A percentile compares a stretch with the other conserved stretches of the same genome.
These are phyloP conservation scores for Pao palembangensis DNA, from an alignment of 2,113 vertebrate species.

Conservation along the genomic window DNA sequence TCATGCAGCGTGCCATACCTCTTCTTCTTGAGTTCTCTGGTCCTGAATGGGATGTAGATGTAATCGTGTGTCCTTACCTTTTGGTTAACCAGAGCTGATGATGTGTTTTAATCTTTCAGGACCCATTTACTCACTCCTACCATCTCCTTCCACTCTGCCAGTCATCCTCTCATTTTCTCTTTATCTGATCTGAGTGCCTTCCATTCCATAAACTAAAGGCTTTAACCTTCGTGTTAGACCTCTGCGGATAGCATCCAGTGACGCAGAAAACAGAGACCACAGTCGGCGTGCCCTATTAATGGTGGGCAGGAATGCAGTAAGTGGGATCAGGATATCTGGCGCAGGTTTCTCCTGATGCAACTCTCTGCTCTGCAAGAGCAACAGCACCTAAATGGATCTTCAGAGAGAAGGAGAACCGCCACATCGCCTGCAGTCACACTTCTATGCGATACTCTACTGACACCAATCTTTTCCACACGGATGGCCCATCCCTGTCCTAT, in stretches of 20 bases:
- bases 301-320: constrained; percentile 59
- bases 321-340: constrained; percentile 50
- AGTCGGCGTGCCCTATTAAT: constrained; percentile 51
- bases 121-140: background rate
- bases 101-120: constrained; percentile 1
- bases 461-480: constrained; percentile 73
- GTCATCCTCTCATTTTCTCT: constrained; percentile 16
- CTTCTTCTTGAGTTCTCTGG: no score
- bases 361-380: constrained; percentile 42
- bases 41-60: no score
- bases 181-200: constrained; percentile 36
- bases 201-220: constrained; percentile 37
- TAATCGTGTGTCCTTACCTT: background rate
- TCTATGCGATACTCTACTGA: constrained; percentile 67
- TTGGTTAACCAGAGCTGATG: constrained; percentile 19
- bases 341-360: constrained; percentile 57
- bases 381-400: constrained; percentile 53
- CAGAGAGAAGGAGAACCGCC: constrained; percentile 41
- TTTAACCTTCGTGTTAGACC: constrained; percentile 47
- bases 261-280: constrained; percentile 52
- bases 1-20: no score
- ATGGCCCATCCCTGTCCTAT: constrained; percentile 70
- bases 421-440: constrained; percentile 51
- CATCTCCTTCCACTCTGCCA: background rate
- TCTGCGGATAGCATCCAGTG: constrained; percentile 48